phyloP scores from a whole-genome alignment of 2,888 invertebrate genomes.

The Hydrotaea diabolus region DNA sequence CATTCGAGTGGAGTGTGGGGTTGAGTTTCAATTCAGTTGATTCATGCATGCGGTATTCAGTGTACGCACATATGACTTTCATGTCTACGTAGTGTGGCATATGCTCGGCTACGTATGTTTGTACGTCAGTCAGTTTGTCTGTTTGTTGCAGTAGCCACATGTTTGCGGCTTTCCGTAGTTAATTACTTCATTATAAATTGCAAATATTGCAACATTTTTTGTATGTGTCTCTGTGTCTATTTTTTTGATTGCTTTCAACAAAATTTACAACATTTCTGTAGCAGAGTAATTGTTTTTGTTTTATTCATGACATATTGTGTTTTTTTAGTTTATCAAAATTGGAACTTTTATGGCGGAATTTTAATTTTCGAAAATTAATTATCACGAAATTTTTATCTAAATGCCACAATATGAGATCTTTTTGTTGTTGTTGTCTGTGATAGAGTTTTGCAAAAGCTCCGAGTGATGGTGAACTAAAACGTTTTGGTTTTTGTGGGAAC shows the following conservation, averaged over 20 bases:
- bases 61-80: neutral
- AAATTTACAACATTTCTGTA: neutral
- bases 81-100: neutral
- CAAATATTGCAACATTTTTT: conserved; percentile 58
- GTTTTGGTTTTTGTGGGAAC: too few relatives aligned
- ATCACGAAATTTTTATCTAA: too few relatives aligned
- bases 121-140: neutral
- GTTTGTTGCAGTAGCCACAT: conserved; percentile 32
- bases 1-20: neutral
- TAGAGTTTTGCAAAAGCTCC: too few relatives aligned
- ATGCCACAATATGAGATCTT: too few relatives aligned
- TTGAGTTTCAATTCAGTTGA: neutral
- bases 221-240: neutral
- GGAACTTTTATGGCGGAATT: too few relatives aligned
- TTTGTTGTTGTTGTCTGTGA: too few relatives aligned
- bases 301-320: too few relatives aligned
- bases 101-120: neutral
- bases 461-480: too few relatives aligned
- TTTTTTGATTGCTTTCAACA: neutral
- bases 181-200: conserved; percentile 62
- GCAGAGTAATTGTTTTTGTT: conserved; percentile 29
- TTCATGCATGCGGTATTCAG: conserved; percentile 5
- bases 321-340: too few relatives aligned
- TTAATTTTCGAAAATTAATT: too few relatives aligned
- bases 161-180: conserved; percentile 55